Evolutionary conservation across 2,797 vertebrate species (phyloP).

Genomic region (Halcyon smyrnensis): DNA sequence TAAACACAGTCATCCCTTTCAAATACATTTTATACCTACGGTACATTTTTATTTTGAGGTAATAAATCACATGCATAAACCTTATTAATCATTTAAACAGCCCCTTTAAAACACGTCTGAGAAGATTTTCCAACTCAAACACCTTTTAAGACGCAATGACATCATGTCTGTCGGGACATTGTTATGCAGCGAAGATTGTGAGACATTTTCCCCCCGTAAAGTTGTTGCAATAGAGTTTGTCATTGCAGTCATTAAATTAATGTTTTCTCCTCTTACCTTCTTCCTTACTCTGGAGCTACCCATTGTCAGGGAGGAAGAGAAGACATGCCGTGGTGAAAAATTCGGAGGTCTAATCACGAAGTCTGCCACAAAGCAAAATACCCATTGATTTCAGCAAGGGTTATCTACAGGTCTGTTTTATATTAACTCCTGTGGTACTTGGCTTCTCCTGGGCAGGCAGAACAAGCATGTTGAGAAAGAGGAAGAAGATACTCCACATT

Average conservation of each 20-base stretch:
- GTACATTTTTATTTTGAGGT: conserved; percentile 55
- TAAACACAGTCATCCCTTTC: conserved; percentile 48
- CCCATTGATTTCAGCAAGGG: neutral
- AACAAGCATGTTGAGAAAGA: neutral
- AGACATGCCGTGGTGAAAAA: neutral
- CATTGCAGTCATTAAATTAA: neutral
- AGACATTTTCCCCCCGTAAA: conserved; percentile 40
- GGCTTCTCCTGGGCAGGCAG: neutral
- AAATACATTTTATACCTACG: conserved; percentile 36
- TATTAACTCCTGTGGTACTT: neutral
- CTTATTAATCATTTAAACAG: conserved; percentile 73
- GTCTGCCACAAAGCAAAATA: neutral
- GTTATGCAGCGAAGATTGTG: conserved; percentile 41
- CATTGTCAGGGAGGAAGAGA: neutral
- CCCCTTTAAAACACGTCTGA: conserved; percentile 49
- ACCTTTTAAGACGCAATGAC: conserved; percentile 73
- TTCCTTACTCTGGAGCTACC: neutral
- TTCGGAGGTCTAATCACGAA: neutral
- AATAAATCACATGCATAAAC: conserved; percentile 61
- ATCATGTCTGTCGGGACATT: conserved; percentile 72
- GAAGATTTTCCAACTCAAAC: conserved; percentile 74
- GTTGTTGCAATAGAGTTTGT: conserved; percentile 46
- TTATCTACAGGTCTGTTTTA: neutral
- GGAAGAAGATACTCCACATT: neutral
- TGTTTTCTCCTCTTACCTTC: conserved; percentile 39